Conservation (phyloP, 2,797 vertebrate genomes). For the Onychomys torridus region DNA sequence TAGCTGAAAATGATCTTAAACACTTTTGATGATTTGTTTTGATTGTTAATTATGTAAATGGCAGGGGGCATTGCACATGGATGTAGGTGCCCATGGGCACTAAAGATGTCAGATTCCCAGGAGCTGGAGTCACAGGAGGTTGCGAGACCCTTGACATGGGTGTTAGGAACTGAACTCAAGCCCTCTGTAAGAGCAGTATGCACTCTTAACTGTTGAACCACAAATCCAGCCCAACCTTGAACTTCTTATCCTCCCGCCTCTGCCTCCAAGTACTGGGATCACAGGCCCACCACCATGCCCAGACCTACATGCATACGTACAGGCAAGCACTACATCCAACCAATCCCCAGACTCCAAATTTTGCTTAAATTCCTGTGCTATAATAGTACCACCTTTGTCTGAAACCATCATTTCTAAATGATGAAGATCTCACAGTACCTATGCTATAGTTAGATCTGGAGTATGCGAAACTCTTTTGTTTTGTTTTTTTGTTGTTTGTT, state of each 20-base stretch:
- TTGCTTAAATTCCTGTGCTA: constrained; percentile 22
- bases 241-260: background rate
- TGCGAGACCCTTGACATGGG: too few species aligned
- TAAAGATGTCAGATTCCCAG: background rate
- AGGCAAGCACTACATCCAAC: background rate
- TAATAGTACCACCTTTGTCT: constrained; percentile 65
- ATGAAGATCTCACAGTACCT: constrained; percentile 78
- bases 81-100: too few species aligned
- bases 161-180: background rate
- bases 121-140: background rate
- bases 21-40: background rate
- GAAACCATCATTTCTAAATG: constrained; percentile 81
- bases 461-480: too few species aligned
- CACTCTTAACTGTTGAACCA: background rate
- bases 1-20: background rate
- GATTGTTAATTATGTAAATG: background rate
- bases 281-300: background rate
- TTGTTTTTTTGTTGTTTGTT: too few species aligned
- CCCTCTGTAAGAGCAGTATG: background rate
- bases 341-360: background rate
- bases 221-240: background rate
- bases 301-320: background rate
- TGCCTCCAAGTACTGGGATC: background rate
- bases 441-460: background rate
- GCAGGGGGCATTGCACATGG: background rate